phyloP scores from a whole-genome alignment of 2,113 vertebrate species.

The Pteropus alecto region DNA sequence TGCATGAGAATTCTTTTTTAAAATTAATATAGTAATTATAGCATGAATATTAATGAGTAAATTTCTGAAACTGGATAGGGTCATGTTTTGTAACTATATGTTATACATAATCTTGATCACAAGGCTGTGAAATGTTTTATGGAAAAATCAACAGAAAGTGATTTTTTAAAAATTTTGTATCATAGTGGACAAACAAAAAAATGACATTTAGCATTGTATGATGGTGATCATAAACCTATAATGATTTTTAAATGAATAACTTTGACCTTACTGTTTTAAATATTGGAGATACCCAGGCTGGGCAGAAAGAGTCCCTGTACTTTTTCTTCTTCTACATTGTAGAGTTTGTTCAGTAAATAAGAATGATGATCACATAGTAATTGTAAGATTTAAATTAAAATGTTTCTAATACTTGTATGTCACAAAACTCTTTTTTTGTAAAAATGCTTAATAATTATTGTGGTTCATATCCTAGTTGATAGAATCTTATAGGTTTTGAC shows the following conservation, averaged over 20 bases:
- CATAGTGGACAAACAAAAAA: background rate
- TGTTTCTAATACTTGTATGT: background rate
- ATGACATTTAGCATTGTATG: background rate
- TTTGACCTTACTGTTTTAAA: constrained; percentile 32
- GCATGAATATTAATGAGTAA: constrained; percentile 22
- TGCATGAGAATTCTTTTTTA: background rate
- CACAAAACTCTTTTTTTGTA: background rate
- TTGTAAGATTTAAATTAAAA: background rate
- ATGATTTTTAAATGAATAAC: constrained; percentile 1
- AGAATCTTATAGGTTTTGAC: background rate
- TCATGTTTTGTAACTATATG: background rate
- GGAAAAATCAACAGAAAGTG: background rate
- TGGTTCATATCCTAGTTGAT: background rate
- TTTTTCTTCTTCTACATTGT: background rate
- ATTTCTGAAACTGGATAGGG: constrained; percentile 14
- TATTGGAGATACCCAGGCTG: background rate
- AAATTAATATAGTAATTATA: constrained; percentile 39
- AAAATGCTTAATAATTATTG: background rate
- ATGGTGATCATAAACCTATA: background rate
- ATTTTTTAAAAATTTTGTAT: background rate
- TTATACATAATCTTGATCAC: constrained; percentile 28
- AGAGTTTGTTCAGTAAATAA: constrained; percentile 6
- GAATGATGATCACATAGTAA: background rate
- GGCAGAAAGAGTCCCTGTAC: background rate
- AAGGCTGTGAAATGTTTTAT: constrained; percentile 7